Percentiles rank a stretch among this genome's conserved stretches.
Evolutionary conservation across 2,888 invertebrate species (phyloP).

Genomic region (Saturnia pavonia): DNA sequence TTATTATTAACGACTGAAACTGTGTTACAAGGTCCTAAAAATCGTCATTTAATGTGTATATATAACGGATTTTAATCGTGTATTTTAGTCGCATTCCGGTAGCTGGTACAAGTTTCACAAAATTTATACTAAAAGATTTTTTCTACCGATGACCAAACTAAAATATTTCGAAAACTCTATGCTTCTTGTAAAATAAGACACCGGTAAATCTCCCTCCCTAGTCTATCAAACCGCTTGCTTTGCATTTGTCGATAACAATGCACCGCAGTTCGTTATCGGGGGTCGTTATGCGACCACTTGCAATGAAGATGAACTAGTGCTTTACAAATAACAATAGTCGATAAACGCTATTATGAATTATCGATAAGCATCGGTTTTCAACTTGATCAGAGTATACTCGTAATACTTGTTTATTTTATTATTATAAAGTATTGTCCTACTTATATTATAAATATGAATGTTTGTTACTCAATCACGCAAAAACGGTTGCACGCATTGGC

Average conservation of each 20-base stretch:
- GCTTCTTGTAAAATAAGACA: constrained; percentile 13
- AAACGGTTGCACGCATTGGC: too few relatives aligned
- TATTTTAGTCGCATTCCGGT: too few relatives aligned
- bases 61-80: too few relatives aligned
- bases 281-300: constrained; percentile 71
- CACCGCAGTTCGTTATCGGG: constrained; percentile 66
- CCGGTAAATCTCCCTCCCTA: background rate
- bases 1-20: too few relatives aligned
- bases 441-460: too few relatives aligned
- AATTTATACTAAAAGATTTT: too few relatives aligned
- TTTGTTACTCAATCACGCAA: too few relatives aligned
- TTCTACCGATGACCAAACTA: too few relatives aligned
- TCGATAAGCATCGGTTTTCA: background rate
- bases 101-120: too few relatives aligned
- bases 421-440: background rate
- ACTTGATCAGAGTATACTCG: background rate
- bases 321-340: constrained; percentile 32
- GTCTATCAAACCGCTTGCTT: constrained; percentile 34
- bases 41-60: too few relatives aligned
- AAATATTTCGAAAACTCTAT: background rate
- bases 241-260: constrained; percentile 67
- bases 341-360: background rate
- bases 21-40: too few relatives aligned
- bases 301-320: constrained; percentile 51
- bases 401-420: background rate